phyloP scores from a whole-genome alignment of 2,888 invertebrate species.

The Rotaria socialis region DNA sequence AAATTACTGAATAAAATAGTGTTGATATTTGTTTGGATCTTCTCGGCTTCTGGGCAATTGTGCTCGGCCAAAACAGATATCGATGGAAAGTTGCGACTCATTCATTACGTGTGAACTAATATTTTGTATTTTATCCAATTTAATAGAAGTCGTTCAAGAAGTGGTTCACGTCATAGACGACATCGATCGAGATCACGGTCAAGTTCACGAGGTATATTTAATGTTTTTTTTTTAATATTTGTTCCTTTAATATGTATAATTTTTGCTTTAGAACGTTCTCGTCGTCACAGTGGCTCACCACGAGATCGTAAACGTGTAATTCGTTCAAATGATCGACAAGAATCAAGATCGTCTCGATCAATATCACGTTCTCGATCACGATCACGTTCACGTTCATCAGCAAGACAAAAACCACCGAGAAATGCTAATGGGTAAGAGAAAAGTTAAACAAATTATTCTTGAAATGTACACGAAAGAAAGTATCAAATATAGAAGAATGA shows the following conservation, averaged over 20 bases:
- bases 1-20: too few relatives aligned
- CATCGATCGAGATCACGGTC: conserved; percentile 4
- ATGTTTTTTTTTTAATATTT: too few relatives aligned
- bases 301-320: neutral
- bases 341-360: neutral
- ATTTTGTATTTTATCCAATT: neutral
- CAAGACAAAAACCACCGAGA: neutral
- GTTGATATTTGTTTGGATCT: too few relatives aligned
- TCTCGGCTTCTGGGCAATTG: too few relatives aligned
- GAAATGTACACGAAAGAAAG: neutral
- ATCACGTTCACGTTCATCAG: neutral
- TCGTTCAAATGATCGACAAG: neutral
- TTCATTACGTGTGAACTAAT: neutral
- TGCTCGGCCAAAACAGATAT: too few relatives aligned
- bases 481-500: too few relatives aligned
- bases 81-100: neutral
- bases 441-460: neutral
- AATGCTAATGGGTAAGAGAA: neutral
- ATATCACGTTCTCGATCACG: neutral
- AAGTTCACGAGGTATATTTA: neutral
- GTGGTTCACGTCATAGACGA: neutral
- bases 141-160: conserved; percentile 6
- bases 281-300: neutral
- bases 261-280: neutral
- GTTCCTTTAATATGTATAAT: neutral